Conservation (phyloP, 2,888 invertebrate genomes). For the Acleris holmiana region DNA sequence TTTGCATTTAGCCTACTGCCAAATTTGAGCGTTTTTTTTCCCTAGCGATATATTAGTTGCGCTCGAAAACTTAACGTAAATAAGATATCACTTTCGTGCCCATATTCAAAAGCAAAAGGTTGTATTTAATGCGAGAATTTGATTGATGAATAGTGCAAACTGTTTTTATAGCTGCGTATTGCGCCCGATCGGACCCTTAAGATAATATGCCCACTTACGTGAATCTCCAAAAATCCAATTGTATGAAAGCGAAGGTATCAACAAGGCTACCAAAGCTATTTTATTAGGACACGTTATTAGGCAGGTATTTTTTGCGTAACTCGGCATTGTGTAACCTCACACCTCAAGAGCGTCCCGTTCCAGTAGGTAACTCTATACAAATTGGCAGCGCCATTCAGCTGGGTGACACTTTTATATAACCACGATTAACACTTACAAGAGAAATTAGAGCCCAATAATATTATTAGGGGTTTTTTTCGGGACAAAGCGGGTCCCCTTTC, state of each 20-base stretch:
- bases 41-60: too few species aligned
- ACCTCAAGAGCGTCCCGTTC: slow-evolving; percentile 61
- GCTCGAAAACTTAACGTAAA: too few species aligned
- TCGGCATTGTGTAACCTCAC: slow-evolving; percentile 64
- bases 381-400: slow-evolving; percentile 77
- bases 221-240: slow-evolving; percentile 23
- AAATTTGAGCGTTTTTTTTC: too few species aligned
- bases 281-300: slow-evolving; percentile 57
- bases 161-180: slow-evolving; percentile 22
- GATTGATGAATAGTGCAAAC: slow-evolving; percentile 4
- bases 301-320: slow-evolving; percentile 57
- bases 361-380: slow-evolving; percentile 73
- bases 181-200: slow-evolving; percentile 27
- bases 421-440: slow-evolving; percentile 79
- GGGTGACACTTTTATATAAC: slow-evolving; percentile 80
- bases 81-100: too few species aligned
- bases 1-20: too few species aligned
- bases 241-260: slow-evolving; percentile 18
- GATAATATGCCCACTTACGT: slow-evolving; percentile 32
- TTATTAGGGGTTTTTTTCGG: slow-evolving; percentile 68
- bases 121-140: not conserved
- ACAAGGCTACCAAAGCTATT: slow-evolving; percentile 46
- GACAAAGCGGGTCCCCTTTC: slow-evolving; percentile 59
- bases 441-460: slow-evolving; percentile 85
- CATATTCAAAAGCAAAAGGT: too few species aligned